Evolutionary conservation across 2,113 vertebrate genomes (phyloP).

Genomic region (Lagopus muta): DNA sequence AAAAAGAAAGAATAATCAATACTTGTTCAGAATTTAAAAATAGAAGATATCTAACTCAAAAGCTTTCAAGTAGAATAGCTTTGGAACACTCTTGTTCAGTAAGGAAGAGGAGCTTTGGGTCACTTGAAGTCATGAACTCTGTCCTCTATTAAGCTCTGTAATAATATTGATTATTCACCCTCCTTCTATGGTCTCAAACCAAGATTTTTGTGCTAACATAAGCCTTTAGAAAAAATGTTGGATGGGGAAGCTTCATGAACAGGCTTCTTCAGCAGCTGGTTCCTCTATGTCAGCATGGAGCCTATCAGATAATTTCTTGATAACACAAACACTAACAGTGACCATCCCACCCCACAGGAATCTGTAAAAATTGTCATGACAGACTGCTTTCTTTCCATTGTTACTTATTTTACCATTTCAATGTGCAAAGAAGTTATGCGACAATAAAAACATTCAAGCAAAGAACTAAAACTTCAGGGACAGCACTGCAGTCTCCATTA

Average conservation of each 20-base stretch:
- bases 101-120: background rate
- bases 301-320: background rate
- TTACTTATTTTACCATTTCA: background rate
- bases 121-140: background rate
- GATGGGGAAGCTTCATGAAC: rapidly evolving
- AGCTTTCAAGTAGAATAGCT: background rate
- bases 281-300: background rate
- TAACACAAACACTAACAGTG: rapidly evolving
- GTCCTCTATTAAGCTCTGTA: background rate
- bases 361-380: background rate
- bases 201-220: background rate
- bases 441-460: background rate
- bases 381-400: background rate
- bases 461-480: background rate
- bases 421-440: background rate
- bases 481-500: rapidly evolving
- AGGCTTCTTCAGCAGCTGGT: background rate
- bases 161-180: background rate
- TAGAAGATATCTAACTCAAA: background rate
- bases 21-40: background rate
- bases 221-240: background rate
- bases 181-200: background rate
- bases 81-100: background rate
- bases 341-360: background rate
- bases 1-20: background rate